Conservation (phyloP, 2,113 vertebrate species). For the Tyrannus savana region DNA sequence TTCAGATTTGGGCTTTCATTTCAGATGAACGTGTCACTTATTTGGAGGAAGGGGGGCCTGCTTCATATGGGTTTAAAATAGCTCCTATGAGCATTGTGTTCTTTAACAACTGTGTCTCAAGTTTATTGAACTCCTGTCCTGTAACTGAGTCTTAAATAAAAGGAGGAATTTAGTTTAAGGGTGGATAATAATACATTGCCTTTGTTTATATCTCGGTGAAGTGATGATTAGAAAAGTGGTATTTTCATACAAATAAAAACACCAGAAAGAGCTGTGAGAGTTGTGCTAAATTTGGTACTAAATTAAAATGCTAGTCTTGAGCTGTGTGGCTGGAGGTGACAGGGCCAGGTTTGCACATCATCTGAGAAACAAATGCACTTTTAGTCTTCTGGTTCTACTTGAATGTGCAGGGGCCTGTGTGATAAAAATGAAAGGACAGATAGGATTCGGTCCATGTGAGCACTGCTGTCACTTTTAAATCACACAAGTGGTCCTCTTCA, state of each 20-base stretch:
- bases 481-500: background rate
- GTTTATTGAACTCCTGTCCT: background rate
- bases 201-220: background rate
- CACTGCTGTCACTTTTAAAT: rapidly evolving
- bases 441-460: background rate
- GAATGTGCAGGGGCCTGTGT: background rate
- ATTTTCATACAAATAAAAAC: background rate
- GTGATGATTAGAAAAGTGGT: background rate
- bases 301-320: background rate
- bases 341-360: background rate
- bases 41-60: background rate
- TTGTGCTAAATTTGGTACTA: background rate
- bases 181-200: background rate
- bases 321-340: background rate
- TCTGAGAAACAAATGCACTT: background rate
- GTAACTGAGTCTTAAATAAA: background rate
- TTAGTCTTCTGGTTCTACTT: background rate
- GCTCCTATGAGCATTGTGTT: background rate
- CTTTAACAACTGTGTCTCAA: background rate
- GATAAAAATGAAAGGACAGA: background rate
- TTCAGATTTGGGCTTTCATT: background rate
- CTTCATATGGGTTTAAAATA: background rate
- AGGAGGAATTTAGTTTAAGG: background rate
- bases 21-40: background rate
- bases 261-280: background rate